phyloP scores from a whole-genome alignment of 2,113 vertebrate species.

The Serinus canaria region DNA sequence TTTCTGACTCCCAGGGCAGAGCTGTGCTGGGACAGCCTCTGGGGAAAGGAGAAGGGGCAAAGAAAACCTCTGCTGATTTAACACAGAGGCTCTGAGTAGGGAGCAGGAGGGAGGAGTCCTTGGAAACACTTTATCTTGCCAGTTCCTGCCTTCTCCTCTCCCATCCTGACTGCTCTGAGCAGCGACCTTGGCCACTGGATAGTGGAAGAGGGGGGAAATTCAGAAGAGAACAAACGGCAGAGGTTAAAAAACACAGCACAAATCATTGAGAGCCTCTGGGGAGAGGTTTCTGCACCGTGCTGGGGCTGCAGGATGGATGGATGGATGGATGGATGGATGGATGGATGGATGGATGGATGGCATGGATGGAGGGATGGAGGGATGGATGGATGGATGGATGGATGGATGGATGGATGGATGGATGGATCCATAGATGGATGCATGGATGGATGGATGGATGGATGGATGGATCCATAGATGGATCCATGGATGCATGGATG shows the following conservation, averaged over 20 bases:
- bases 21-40: neutral
- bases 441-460: neutral
- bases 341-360: neutral
- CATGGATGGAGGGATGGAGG: neutral
- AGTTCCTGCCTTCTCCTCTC: neutral
- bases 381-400: neutral
- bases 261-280: neutral
- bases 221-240: neutral
- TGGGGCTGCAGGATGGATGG: neutral
- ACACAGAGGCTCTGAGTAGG: neutral
- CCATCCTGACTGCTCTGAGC: neutral
- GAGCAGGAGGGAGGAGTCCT: neutral
- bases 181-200: neutral
- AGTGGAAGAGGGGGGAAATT: neutral
- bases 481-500: neutral
- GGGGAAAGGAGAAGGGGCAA: neutral
- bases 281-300: fast-evolving
- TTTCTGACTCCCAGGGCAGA: neutral
- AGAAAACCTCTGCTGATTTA: neutral
- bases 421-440: neutral
- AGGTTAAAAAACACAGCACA: neutral
- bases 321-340: neutral
- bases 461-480: neutral
- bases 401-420: neutral
- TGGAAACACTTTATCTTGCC: neutral